Evolutionary conservation across 1,140 invertebrate species (phyloP).

Genomic region (Bombus affinis): DNA sequence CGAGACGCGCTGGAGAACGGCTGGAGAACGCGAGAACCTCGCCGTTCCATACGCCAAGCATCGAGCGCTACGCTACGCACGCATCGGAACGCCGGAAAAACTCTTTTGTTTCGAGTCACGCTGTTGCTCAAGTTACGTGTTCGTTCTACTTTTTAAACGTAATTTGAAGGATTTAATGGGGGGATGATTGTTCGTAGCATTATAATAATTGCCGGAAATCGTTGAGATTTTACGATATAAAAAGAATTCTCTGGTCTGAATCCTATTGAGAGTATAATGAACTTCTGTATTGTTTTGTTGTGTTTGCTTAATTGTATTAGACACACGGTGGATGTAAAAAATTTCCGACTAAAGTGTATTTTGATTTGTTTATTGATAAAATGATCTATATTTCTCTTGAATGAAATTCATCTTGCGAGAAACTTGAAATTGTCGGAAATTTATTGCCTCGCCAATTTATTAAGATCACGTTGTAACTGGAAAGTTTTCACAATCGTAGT

Average conservation of each 20-base stretch:
- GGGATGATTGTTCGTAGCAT: background rate
- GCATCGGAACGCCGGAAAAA: background rate
- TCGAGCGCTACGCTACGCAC: background rate
- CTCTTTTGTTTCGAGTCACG: slow-evolving; percentile 25
- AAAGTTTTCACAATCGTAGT: background rate
- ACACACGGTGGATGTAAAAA: background rate
- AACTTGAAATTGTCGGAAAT: background rate
- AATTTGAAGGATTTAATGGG: background rate
- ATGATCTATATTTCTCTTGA: background rate
- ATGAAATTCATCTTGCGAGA: background rate
- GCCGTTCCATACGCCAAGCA: slow-evolving; percentile 2
- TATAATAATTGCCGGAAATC: background rate
- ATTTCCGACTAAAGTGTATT: background rate
- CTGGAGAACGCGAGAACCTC: background rate
- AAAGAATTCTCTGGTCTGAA: background rate
- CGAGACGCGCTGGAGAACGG: background rate
- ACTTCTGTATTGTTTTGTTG: background rate
- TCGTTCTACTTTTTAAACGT: background rate
- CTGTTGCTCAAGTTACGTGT: too few relatives aligned
- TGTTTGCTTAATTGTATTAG: background rate
- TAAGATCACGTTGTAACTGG: background rate
- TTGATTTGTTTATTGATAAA: background rate
- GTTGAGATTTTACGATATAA: background rate
- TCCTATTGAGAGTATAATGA: background rate
- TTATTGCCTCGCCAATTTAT: background rate